Percentiles rank a stretch among this genome's conserved stretches.
Conservation (phyloP, 2,797 vertebrate genomes). For the Myripristis jacobus region DNA sequence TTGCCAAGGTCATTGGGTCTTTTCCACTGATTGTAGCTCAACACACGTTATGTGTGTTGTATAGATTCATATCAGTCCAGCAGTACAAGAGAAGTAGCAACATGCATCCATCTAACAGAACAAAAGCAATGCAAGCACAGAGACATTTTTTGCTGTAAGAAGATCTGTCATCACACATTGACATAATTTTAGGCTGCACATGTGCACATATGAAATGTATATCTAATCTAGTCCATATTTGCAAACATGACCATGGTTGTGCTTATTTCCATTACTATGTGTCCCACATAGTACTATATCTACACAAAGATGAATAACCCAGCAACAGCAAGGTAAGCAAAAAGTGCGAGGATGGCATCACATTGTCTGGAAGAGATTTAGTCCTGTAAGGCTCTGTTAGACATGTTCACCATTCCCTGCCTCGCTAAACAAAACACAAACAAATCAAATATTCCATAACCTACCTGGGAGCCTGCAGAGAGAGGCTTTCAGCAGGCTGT, state of each 20-base stretch:
- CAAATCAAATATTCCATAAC: conserved; percentile 39
- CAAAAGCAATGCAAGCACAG: neutral
- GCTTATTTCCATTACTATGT: neutral
- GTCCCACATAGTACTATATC: neutral
- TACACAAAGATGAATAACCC: conserved; percentile 11
- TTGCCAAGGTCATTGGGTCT: conserved; percentile 12
- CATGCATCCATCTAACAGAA: neutral
- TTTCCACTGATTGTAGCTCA: conserved; percentile 6
- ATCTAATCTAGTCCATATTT: neutral
- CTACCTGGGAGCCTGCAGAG: conserved; percentile 76
- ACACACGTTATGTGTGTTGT: neutral
- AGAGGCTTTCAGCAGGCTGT: conserved; percentile 66
- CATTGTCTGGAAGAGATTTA: neutral
- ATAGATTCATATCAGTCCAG: neutral
- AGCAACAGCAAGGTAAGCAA: neutral
- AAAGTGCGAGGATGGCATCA: neutral
- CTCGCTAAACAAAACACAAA: neutral
- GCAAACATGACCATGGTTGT: conserved; percentile 15
- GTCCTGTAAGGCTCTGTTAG: too few relatives aligned
- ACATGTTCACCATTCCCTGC: neutral
- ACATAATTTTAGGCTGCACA: neutral
- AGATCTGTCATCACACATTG: neutral
- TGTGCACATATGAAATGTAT: neutral
- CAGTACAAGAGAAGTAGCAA: neutral
- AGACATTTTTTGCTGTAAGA: neutral